Base-by-base conservation (phyloP, 2,888 invertebrate genomes). In the Ectemnius continuus region DNA sequence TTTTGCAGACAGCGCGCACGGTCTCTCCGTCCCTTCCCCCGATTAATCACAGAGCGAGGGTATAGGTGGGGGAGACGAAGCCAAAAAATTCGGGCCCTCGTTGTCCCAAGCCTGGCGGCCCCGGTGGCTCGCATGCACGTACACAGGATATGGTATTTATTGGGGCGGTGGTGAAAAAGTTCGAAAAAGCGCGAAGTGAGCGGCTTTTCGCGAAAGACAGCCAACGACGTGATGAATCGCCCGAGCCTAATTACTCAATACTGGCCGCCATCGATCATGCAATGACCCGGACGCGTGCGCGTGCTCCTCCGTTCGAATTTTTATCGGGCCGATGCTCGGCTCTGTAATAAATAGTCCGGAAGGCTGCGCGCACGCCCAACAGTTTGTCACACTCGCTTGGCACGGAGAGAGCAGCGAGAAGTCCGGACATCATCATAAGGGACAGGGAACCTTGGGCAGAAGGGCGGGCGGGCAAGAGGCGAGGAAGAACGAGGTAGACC, bases 141-240 rank as follows among this genome's bases (percentile, higher is more conserved):
- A 36, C 36, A 36, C 36, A 36, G 36, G 36, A 36, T 36, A 36
- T 6, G 8, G 36, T 36, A 36, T 36, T 36, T 36, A 36, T 36
- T 36, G 36, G 36, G 2, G 8, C 36, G 36, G 36, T 36, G 59
- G 14, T 18, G 59, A 26, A 18, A 26, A 59, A 36, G 36, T 11
- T 36, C 36, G 36, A 36, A 36, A 36, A 56, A 26, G 57, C 26
- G 20, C 48, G 58, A 36, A 36, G 36, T 36, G 36, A 36, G 36
- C 36, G 36, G 36, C 36, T 36, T 36, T 36, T 74, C 67, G 23
- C 66, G 66, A 75, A 69, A 59, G 72, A 75, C 73, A 61, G 73
- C 64, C 73, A 79, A 71, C 67, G 61, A 71, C 74, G 72, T 72
- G 70, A 72, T 76, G 76, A 80, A 78, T 76, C 74, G 74, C 68